Base-by-base conservation (phyloP, 2,888 invertebrate genomes). In the Amorpha juglandis region DNA sequence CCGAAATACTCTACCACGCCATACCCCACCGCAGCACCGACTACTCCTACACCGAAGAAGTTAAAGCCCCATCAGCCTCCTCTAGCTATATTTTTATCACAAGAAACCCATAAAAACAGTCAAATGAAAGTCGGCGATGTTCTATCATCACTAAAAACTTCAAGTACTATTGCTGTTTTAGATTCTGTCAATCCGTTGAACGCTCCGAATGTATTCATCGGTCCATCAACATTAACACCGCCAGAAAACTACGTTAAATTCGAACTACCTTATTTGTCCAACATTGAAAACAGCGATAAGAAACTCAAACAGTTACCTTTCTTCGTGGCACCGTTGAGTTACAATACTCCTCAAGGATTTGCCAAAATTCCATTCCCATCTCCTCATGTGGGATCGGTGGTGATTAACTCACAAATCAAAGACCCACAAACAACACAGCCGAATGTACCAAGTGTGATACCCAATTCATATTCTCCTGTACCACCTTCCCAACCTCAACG, bases 311-410 rank as follows among this genome's bases (percentile, higher is more conserved):
- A 96, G 72, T 84, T 97, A 0, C 97, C 97, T 0, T 97, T 97
- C 87, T 98, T 97, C 76, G 97, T 98, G 8, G 97, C 97, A 0
- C 97, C 97, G 0, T 86, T 97, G 33, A 97, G 97, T 78, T 98
- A 97, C 78, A 96, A 96, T 73, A 96, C 97, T n/a, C 97, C 97
- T 0, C 94, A 95, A 62, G 97, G 97, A 3, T 97, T 97, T 80
- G 96, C 97, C 0, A 98, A 97, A 88, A 97, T 98, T 70, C 96
- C 97, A 0, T 95, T 98, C 81, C 97, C 97, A 0, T 96, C 97
- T 14, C 97, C 97, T 0, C 97, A 98, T 77, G 97, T 98, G 0
- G 97, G 97, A 0, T 97, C 97, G 0, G 97, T 98, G 4, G 97
- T 98, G 0, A 94, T 97, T 0, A 95, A 96, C 75, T 93, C 94